Percentiles rank a stretch among this genome's conserved stretches.
phyloP scores from a whole-genome alignment of 2,797 vertebrate genomes.

The Aphelocoma californica region DNA sequence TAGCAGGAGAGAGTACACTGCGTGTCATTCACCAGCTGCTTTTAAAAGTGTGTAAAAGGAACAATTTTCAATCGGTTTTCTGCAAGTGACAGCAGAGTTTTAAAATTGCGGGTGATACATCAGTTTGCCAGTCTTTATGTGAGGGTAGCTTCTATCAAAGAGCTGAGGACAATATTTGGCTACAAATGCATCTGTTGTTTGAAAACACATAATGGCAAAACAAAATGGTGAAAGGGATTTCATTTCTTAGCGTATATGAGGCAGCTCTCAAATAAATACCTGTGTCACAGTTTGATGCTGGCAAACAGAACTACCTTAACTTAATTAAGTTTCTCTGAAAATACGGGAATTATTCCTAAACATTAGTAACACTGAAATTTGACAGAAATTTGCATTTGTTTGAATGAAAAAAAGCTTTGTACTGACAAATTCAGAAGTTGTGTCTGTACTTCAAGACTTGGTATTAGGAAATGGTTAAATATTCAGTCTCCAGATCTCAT shows the following conservation, averaged over 20 bases:
- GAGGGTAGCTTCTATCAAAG: not conserved
- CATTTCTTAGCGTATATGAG: not conserved
- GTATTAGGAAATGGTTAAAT: not conserved
- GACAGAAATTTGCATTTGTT: not conserved
- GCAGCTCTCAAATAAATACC: not conserved
- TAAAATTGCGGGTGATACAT: not conserved
- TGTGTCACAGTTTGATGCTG: not conserved
- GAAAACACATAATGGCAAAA: not conserved
- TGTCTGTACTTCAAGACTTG: not conserved
- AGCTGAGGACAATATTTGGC: not conserved
- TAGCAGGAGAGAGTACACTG: not conserved
- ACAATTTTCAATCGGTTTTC: not conserved
- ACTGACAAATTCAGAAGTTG: not conserved
- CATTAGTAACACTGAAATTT: not conserved
- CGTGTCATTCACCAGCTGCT: not conserved
- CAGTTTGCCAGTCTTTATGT: not conserved
- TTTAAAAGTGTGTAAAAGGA: not conserved
- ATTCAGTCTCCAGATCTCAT: not conserved
- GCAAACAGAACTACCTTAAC: not conserved
- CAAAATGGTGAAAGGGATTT: not conserved
- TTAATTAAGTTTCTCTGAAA: not conserved
- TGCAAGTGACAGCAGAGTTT: not conserved
- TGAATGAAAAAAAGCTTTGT: not conserved
- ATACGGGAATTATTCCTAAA: not conserved
- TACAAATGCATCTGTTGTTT: not conserved